Percentiles rank a stretch among this genome's conserved stretches.
phyloP scores from a whole-genome alignment of 1,140 invertebrate genomes.

The Epicauta chinensis region DNA sequence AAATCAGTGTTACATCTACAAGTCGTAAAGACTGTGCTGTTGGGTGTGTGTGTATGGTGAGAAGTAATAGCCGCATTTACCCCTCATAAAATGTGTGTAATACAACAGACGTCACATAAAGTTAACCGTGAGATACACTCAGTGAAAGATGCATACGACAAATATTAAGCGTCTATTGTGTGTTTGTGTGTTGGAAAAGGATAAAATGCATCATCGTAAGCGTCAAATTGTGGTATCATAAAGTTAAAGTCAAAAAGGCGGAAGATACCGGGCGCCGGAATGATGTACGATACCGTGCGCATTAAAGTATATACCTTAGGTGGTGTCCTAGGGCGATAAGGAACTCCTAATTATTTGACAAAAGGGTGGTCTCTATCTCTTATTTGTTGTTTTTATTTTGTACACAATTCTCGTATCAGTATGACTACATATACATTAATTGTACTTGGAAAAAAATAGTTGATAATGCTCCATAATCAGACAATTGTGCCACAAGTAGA shows the following conservation, averaged over 20 bases:
- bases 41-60: no score
- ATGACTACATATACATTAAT: neutral
- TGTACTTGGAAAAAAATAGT: conserved; percentile 21
- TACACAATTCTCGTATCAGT: neutral
- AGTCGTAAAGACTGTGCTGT: conserved; percentile 35
- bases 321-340: conserved; percentile 24
- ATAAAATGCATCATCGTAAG: conserved; percentile 34
- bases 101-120: conserved; percentile 41
- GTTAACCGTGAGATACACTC: conserved; percentile 18
- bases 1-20: conserved; percentile 31
- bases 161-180: conserved; percentile 4
- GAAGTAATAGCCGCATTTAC: conserved; percentile 37
- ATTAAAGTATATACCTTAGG: conserved; percentile 21
- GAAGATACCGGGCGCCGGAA: conserved; percentile 27
- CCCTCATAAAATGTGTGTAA: conserved; percentile 42
- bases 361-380: conserved; percentile 23
- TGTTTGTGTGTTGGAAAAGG: conserved; percentile 21
- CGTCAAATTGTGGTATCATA: conserved; percentile 38
- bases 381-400: neutral
- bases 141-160: conserved; percentile 14
- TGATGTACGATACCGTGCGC: conserved; percentile 20
- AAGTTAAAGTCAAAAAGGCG: conserved; percentile 33
- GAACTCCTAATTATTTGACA: conserved; percentile 26
- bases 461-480: conserved; percentile 23
- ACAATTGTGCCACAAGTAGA: conserved; percentile 34